Conservation (phyloP, 92 coral and sea anemone species). For the Parazoanthus swiftii region DNA sequence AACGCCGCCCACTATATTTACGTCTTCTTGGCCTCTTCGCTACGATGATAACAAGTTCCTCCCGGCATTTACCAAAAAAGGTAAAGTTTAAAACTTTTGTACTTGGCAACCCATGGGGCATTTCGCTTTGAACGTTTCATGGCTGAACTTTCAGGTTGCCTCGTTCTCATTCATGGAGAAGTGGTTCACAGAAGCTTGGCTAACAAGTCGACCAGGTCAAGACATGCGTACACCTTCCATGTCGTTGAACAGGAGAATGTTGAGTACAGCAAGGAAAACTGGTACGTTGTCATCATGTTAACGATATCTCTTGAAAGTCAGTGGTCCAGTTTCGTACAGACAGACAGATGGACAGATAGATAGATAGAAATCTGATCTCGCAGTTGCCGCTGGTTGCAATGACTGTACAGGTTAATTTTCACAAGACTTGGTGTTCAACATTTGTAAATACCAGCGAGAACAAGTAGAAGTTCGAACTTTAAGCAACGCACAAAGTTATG, state of each 20-base stretch:
- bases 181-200: conserved; percentile 88
- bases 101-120: neutral
- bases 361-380: too few relatives aligned
- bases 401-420: too few relatives aligned
- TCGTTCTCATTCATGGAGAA: conserved; percentile 91
- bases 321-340: too few relatives aligned
- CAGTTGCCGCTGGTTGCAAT: too few relatives aligned
- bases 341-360: too few relatives aligned
- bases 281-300: conserved; percentile 53
- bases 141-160: conserved; percentile 56
- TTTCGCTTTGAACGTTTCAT: too few relatives aligned
- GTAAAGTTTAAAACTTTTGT: conserved; percentile 34
- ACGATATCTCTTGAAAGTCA: too few relatives aligned
- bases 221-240: conserved; percentile 96
- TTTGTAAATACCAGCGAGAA: too few relatives aligned
- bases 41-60: conserved; percentile 66
- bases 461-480: too few relatives aligned
- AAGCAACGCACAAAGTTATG: too few relatives aligned
- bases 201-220: conserved; percentile 84
- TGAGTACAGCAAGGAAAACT: conserved; percentile 91
- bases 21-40: conserved; percentile 46
- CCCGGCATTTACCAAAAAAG: conserved; percentile 77
- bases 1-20: conserved; percentile 45
- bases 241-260: conserved; percentile 83
- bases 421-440: too few relatives aligned